phyloP scores from a whole-genome alignment of 1,140 invertebrate species.

The Hyles euphorbiae region DNA sequence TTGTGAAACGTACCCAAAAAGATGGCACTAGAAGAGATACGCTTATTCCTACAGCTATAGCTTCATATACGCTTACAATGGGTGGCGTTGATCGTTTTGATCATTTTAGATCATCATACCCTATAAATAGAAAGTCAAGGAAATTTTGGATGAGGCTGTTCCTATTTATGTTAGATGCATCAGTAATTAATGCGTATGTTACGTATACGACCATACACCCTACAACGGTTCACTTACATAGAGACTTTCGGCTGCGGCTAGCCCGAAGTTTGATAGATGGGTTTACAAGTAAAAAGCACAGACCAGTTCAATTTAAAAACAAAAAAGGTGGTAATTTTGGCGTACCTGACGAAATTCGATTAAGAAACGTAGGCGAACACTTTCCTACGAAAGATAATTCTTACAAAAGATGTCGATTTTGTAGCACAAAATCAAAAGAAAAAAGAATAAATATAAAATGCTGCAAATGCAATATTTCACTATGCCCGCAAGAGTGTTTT shows the following conservation, averaged over 20 bases:
- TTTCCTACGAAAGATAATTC: conserved; percentile 18
- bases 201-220: conserved; percentile 31
- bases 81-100: conserved; percentile 39
- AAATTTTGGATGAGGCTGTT: conserved; percentile 22
- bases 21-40: conserved; percentile 28
- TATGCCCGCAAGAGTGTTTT: conserved; percentile 30
- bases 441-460: conserved; percentile 29
- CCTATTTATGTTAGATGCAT: conserved; percentile 19
- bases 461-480: conserved; percentile 22
- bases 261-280: conserved; percentile 23
- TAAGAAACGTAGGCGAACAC: conserved; percentile 23
- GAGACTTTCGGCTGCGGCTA: conserved; percentile 32
- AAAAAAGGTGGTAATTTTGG: conserved; percentile 22
- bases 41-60: conserved; percentile 30
- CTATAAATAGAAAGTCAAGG: conserved; percentile 15
- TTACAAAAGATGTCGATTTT: conserved; percentile 36
- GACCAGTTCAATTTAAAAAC: conserved; percentile 12
- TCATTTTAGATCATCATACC: conserved; percentile 30
- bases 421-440: conserved; percentile 31
- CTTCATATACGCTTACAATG: conserved; percentile 32
- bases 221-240: conserved; percentile 12
- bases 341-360: conserved; percentile 27
- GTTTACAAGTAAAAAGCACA: conserved; percentile 18
- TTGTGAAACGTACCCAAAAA: conserved; percentile 39
- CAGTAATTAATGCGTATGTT: conserved; percentile 37